Base-by-base conservation (phyloP, 2,113 vertebrate genomes). In the Coreoperca whiteheadi region DNA sequence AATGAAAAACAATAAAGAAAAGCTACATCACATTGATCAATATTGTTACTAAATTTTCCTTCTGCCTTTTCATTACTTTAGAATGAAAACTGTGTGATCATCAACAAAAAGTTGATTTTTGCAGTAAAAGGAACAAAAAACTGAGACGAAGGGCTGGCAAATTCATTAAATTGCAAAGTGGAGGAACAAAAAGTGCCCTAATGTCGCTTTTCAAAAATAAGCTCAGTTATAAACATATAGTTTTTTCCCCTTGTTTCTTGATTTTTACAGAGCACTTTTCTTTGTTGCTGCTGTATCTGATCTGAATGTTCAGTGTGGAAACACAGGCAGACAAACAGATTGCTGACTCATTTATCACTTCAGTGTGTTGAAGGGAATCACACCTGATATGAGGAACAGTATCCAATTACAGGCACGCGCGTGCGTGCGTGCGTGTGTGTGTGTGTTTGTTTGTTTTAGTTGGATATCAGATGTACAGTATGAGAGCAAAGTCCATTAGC, bases 301-400 rank as follows among this genome's bases (percentile, higher is more conserved):
- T 75, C 48, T 69, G 18, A 37, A 3, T 7, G 60, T 43, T 56
- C 34, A 4, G 46, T 18, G 41, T 39, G 69, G 74, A 86, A 57
- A 84, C 59, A 60, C 18, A 48, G 18, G 70, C 51, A 48, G n/a
- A 83, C 14, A 66, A 76, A 74, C 51, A 65, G 15, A 37, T 18
- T 46, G 77, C 86, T 61, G 74, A 85, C 67, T 88, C 85, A 71
- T 77, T 85, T 89, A 73, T 87, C 87, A 81, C 87, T 73, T 53
- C 69, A 77, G 59, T 10, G 82, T 71, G 71, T 82, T 77, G 72
- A 89, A 37, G 30, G 84, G 83, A 90, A 90, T 89, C 65, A 82
- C 82, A 89, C 87, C 83, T 61, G 84, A 90, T 87, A 87, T 79
- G 51, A 83, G 87, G 74, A 87, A 64, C 60, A 7, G 43, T 82